A percentile compares a stretch with the other conserved stretches of the same genome.
Evolutionary conservation across 2,113 vertebrate genomes (phyloP).

Genomic region (Lepidothrix coronata): DNA sequence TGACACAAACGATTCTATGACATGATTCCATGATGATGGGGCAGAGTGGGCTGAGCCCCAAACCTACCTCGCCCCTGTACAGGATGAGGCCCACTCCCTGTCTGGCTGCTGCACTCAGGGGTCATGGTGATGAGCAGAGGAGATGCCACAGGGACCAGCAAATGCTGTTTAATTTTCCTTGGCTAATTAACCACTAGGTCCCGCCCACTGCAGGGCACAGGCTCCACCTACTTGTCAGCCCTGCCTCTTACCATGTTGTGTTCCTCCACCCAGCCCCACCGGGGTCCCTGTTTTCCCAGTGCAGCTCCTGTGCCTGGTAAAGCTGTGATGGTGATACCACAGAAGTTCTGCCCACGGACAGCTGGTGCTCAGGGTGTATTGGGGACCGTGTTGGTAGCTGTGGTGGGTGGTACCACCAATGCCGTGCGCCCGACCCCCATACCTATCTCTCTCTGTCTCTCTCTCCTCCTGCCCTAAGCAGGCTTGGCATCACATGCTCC

Average conservation of each 20-base stretch:
- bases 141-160: accelerated
- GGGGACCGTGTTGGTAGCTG: accelerated
- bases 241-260: not conserved
- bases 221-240: not conserved
- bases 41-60: not conserved
- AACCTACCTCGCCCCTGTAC: not conserved
- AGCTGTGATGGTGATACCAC: accelerated
- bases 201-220: not conserved
- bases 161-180: not conserved
- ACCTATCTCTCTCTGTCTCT: not conserved
- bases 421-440: accelerated
- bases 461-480: constrained; percentile 29
- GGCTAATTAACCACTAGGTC: not conserved
- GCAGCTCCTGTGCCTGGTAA: too few species aligned
- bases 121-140: not conserved
- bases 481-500: not conserved
- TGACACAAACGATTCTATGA: not conserved
- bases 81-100: not conserved
- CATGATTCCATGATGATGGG: not conserved
- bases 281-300: not conserved
- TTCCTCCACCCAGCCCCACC: not conserved
- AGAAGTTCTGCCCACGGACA: accelerated
- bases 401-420: not conserved
- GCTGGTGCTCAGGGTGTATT: not conserved
- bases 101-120: too few species aligned